Percentiles rank a stretch among this genome's conserved stretches.
These are phyloP conservation scores for Lasiurus borealis DNA, from an alignment of 2,113 vertebrate species.

Conservation along the genomic window DNA sequence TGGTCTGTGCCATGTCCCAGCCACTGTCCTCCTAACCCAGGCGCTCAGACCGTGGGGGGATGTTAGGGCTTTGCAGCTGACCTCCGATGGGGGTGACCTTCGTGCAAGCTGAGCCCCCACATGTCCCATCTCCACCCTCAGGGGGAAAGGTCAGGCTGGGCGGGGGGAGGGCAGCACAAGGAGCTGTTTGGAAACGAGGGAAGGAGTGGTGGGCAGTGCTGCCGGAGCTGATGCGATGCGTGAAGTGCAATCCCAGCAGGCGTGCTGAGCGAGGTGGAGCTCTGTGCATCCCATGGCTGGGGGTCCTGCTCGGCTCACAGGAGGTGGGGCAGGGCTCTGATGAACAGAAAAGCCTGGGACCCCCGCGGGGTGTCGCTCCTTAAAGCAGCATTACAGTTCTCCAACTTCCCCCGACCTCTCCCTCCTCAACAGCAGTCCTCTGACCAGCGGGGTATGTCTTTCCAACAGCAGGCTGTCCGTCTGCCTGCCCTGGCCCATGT, in stretches of 20 bases:
- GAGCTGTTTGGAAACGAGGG: neutral
- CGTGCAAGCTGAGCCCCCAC: neutral
- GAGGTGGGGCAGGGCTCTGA: neutral
- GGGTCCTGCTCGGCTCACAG: neutral
- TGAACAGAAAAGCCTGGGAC: neutral
- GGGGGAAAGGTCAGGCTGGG: neutral
- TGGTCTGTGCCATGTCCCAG: too few species aligned
- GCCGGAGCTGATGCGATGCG: too few species aligned
- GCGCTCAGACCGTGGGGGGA: fast-evolving
- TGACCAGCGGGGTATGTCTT: neutral
- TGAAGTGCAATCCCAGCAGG: neutral
- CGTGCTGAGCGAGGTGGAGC: neutral
- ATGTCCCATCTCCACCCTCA: fast-evolving
- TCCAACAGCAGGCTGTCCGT: too few species aligned
- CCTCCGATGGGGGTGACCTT: neutral
- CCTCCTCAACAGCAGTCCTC: neutral
- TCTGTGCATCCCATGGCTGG: neutral
- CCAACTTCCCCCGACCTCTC: neutral
- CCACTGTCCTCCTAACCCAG: fast-evolving
- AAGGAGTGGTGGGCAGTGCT: neutral
- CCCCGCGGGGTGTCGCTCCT: neutral
- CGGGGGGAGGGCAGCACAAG: fast-evolving
- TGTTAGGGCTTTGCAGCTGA: neutral
- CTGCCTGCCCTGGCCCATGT: neutral
- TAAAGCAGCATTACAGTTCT: neutral